Conservation (phyloP, 2,797 vertebrate genomes). For the Melanotaenia parkinsoni region DNA sequence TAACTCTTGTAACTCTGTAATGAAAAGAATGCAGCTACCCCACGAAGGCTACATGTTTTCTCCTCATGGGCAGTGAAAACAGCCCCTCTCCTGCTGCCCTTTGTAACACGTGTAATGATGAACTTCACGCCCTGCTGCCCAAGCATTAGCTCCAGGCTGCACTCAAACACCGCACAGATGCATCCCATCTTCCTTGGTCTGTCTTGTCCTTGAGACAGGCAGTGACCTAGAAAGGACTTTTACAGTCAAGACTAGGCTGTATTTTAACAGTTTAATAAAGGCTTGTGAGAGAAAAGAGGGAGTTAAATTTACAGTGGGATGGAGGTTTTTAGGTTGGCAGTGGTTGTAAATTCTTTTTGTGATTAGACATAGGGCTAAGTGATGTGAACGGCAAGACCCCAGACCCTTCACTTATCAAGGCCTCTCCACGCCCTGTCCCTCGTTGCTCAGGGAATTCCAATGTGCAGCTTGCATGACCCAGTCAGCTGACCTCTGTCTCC, state of each 20-base stretch:
- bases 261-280: conserved; percentile 36
- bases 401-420: conserved; percentile 52
- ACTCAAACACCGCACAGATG: conserved; percentile 56
- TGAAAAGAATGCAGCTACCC: conserved; percentile 64
- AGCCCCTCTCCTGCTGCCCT: conserved; percentile 51
- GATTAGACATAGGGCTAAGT: conserved; percentile 14
- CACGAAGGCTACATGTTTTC: conserved; percentile 37
- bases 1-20: conserved; percentile 42
- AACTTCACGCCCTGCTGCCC: conserved; percentile 62
- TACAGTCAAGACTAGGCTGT: conserved; percentile 11
- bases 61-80: conserved; percentile 58
- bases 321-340: conserved; percentile 31
- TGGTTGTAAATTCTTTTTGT: conserved; percentile 37
- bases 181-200: conserved; percentile 42
- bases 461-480: conserved; percentile 71
- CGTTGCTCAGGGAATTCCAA: conserved; percentile 65
- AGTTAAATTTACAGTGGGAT: conserved; percentile 18
- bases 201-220: conserved; percentile 47
- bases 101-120: conserved; percentile 63
- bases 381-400: conserved; percentile 35
- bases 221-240: conserved; percentile 46
- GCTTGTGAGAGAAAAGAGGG: conserved; percentile 1
- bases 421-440: conserved; percentile 56
- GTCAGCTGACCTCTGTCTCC: conserved; percentile 63
- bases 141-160: conserved; percentile 59